Conservation (phyloP, 1,140 invertebrate genomes). For the Microplitis demolitor region DNA sequence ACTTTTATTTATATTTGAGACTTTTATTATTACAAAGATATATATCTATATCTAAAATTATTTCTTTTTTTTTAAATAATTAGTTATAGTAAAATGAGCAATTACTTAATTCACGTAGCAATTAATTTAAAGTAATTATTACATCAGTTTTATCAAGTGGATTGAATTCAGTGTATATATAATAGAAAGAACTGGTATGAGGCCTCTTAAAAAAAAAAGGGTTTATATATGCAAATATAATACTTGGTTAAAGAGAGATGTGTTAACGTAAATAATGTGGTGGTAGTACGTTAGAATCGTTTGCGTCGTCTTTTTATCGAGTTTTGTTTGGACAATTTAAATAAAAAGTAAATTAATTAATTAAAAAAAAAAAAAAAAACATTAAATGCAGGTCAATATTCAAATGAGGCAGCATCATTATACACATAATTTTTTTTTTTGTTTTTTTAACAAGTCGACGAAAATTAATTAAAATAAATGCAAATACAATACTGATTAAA, state of each 20-base stretch:
- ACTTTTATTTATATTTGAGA: background rate
- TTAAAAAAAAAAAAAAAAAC: background rate
- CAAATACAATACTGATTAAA: background rate
- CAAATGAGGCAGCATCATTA: background rate
- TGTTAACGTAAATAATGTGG: conserved; percentile 37
- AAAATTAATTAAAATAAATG: too few relatives aligned
- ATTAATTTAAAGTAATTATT: conserved; percentile 8
- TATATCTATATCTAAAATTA: background rate
- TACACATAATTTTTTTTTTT: background rate
- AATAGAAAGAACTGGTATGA: conserved; percentile 33
- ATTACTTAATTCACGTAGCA: background rate
- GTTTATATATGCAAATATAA: conserved; percentile 3
- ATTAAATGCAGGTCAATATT: background rate
- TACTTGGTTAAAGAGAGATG: conserved; percentile 19
- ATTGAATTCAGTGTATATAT: conserved; percentile 46
- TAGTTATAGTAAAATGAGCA: background rate
- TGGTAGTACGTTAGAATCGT: conserved; percentile 41
- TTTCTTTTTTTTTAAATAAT: too few relatives aligned
- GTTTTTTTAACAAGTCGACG: background rate
- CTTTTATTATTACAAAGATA: too few relatives aligned
- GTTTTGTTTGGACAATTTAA: conserved; percentile 27
- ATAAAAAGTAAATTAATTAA: conserved; percentile 11
- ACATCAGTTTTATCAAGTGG: conserved; percentile 29
- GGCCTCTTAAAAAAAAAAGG: conserved; percentile 33
- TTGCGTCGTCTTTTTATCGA: conserved; percentile 42